Evolutionary conservation across 2,113 vertebrate genomes (phyloP), one percentile per base, ranked within the genome.

Genomic region (Ciconia boyciana): DNA sequence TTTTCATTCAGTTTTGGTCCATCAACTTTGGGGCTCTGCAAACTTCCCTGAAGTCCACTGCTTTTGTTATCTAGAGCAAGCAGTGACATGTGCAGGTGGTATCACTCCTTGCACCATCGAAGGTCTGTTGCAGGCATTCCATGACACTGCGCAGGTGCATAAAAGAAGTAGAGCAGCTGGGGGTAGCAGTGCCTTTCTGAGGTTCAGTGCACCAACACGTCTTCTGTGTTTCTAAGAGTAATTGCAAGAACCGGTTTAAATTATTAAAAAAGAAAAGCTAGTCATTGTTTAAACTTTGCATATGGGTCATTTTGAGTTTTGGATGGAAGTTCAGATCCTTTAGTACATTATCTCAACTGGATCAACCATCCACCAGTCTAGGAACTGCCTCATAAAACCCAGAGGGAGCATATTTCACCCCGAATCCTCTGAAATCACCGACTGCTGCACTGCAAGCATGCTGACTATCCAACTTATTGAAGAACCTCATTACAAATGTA

Each of bases 121-220:
- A 57, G 58, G 20, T 16, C 26, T n/a, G n/a, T 5, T 44, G 31
- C 62, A 34, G 83, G 44, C 66, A 44, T 3, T n/a, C 48, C 10
- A 60, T 3, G 36, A 24, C 13, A 4, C 21, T 10, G n/a, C 1
- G 0, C 4, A 2, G 26, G 24, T 6, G 25, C 17, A 4, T 5
- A 13, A 26, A 28, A 57, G 58, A 1, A 24, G 6, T 0, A 22
- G 26, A 71, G 75, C 22, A 57, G 57, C 17, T 14, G 31, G 34
- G 41, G 39, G 15, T 62, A 60, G 18, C 0, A 3, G 25, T 52
- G 64, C 17, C 39, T 80, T 36, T 58, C 43, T 36, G 83, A 60
- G 39, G 34, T 8, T 66, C 75, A 66, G 22, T 16, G 77, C 25
- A 54, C 52, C 34, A 26, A 28, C 36, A 8, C 21, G 34, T 62